A percentile compares a stretch with the other conserved stretches of the same genome.
phyloP scores from a whole-genome alignment of 2,888 invertebrate genomes.

The Lasioglossum calceatum region DNA sequence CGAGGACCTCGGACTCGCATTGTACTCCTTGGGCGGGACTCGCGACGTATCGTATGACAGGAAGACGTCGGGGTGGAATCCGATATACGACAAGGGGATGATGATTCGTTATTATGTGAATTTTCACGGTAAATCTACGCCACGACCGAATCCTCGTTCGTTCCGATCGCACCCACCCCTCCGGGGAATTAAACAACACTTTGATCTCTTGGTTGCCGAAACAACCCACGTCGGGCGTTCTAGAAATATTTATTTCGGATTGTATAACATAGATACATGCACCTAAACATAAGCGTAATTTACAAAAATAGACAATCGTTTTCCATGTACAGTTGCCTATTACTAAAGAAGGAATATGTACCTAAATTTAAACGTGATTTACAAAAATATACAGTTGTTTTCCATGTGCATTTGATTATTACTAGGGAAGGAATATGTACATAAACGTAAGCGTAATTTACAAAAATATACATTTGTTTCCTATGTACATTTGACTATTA shows the following conservation, averaged over 20 bases:
- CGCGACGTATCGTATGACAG: slow-evolving; percentile 80
- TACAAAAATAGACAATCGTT: slow-evolving; percentile 70
- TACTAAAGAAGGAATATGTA: too few species aligned
- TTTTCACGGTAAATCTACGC: slow-evolving; percentile 74
- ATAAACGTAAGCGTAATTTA: slow-evolving; percentile 51
- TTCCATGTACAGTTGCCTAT: slow-evolving; percentile 56
- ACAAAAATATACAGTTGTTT: too few species aligned
- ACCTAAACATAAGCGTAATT: slow-evolving; percentile 40
- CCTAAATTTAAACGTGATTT: too few species aligned
- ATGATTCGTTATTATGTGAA: slow-evolving; percentile 80
- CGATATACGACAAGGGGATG: slow-evolving; percentile 77
- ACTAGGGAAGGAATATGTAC: background rate
- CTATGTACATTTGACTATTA: too few species aligned
- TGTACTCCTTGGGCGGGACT: slow-evolving; percentile 74
- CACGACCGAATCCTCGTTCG: slow-evolving; percentile 20
- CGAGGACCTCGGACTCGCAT: slow-evolving; percentile 66
- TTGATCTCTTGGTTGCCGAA: background rate
- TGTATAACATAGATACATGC: slow-evolving; percentile 36
- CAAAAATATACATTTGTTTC: slow-evolving; percentile 67
- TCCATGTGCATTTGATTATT: too few species aligned
- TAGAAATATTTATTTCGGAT: background rate
- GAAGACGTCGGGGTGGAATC: slow-evolving; percentile 77
- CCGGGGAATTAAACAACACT: background rate
- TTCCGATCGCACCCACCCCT: background rate
- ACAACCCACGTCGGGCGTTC: background rate